These are phyloP conservation scores for Dicyrtomina minuta DNA, from an alignment of 2,888 invertebrate genomes.

Conservation along the genomic window DNA sequence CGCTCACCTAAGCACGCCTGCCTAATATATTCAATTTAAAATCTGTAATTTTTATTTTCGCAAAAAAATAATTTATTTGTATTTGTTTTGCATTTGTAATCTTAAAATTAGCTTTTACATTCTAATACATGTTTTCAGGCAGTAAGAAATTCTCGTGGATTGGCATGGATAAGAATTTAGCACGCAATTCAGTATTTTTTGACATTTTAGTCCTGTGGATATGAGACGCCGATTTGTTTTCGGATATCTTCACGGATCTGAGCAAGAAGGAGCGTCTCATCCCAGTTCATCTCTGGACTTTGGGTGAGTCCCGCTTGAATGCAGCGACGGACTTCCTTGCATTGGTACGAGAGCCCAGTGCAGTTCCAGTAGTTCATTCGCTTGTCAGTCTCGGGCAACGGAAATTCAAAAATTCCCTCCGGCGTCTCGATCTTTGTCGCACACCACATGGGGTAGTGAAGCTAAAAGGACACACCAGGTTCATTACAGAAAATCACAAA, in stretches of 20 bases:
- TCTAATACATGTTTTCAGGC: too few relatives aligned
- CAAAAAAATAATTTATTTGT: too few relatives aligned
- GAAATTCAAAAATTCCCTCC: conserved; percentile 65
- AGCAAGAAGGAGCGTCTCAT: conserved; percentile 69
- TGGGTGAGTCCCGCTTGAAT: conserved; percentile 69
- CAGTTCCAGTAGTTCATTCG: conserved; percentile 70
- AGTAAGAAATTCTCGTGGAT: too few relatives aligned
- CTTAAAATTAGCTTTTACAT: too few relatives aligned
- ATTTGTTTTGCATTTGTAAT: too few relatives aligned
- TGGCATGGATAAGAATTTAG: too few relatives aligned
- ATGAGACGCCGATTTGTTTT: conserved; percentile 67
- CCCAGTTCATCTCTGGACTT: conserved; percentile 68
- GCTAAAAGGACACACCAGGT: conserved; percentile 34
- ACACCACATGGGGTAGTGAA: conserved; percentile 69
- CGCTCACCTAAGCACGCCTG: too few relatives aligned
- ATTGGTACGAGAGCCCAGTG: conserved; percentile 74
- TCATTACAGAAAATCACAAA: neutral
- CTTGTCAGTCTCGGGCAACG: conserved; percentile 64
- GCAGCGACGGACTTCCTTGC: conserved; percentile 73
- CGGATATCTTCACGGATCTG: conserved; percentile 72
- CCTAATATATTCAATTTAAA: too few relatives aligned
- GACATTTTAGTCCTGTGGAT: conserved; percentile 61
- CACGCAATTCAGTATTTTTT: too few relatives aligned
- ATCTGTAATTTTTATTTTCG: too few relatives aligned
- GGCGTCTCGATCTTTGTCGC: conserved; percentile 66